Conservation (phyloP, 2,797 vertebrate genomes). For the Heterohyrax brucei region DNA sequence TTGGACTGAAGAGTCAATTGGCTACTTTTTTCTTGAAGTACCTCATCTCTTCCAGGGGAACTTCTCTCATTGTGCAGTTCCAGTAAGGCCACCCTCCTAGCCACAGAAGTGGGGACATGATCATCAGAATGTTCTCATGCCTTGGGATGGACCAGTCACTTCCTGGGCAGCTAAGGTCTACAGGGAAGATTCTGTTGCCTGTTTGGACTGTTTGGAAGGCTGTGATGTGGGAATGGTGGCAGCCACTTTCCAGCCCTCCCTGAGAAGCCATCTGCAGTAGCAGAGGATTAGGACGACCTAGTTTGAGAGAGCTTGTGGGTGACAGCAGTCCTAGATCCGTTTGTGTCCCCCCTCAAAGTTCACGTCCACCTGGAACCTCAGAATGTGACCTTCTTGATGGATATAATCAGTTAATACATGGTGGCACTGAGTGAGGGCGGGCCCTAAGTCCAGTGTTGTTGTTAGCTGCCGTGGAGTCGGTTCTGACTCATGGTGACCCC, state of each 20-base stretch:
- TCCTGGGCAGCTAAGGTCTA: background rate
- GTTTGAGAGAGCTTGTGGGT: background rate
- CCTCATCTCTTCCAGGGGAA: background rate
- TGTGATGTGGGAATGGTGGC: background rate
- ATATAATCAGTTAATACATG: no score
- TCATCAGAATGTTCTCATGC: background rate
- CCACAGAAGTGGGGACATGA: background rate
- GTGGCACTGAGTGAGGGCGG: no score
- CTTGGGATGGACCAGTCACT: background rate
- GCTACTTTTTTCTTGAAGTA: constrained; percentile 1
- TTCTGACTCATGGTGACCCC: no score
- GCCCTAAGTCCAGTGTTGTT: no score
- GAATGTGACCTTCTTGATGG: no score
- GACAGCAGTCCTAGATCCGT: no score
- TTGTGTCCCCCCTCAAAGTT: background rate
- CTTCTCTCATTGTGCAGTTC: background rate
- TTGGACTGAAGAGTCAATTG: background rate
- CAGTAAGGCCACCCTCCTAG: background rate
- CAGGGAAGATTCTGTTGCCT: background rate
- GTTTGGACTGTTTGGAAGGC: background rate
- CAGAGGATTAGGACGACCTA: background rate
- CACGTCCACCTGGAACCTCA: no score
- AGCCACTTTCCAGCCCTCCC: background rate
- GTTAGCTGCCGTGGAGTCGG: no score
- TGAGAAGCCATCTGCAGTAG: background rate